These are phyloP conservation scores for Caenorhabditis panamensis DNA, from an alignment of 2,888 invertebrate genomes.

Conservation along the genomic window DNA sequence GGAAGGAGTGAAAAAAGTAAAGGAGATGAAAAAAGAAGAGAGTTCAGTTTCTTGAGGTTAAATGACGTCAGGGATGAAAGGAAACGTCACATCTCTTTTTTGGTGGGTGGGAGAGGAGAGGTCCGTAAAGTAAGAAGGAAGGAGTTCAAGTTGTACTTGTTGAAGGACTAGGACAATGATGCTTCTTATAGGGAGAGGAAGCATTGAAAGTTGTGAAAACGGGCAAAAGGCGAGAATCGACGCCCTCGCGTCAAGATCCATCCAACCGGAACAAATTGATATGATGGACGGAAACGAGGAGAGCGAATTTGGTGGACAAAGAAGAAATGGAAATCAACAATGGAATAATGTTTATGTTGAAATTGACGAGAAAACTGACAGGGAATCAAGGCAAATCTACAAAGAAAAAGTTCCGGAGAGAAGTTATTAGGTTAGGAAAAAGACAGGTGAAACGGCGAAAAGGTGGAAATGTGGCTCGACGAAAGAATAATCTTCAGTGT, in stretches of 20 bases:
- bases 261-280: conserved; percentile 55
- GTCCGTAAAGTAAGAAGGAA: not conserved
- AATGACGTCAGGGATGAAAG: not conserved
- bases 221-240: not conserved
- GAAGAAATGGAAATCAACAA: conserved; percentile 10
- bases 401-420: too few species aligned
- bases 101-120: not conserved
- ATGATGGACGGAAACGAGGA: conserved; percentile 42
- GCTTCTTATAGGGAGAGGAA: too few species aligned
- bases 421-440: not conserved
- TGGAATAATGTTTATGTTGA: conserved; percentile 32
- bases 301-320: conserved; percentile 29
- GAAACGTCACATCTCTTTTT: conserved; percentile 3
- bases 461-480: conserved; percentile 2
- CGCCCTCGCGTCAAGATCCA: conserved; percentile 47
- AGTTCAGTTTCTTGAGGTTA: conserved; percentile 2
- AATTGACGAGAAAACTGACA: not conserved
- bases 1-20: not conserved
- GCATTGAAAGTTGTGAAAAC: not conserved
- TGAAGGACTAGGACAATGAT: too few species aligned
- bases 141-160: not conserved
- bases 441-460: conserved; percentile 7
- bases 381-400: too few species aligned
- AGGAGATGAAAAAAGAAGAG: not conserved
- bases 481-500: conserved; percentile 8